A percentile compares a stretch with the other conserved stretches of the same genome.
Conservation (phyloP, 2,797 vertebrate species). For the Darevskia nairensis region DNA sequence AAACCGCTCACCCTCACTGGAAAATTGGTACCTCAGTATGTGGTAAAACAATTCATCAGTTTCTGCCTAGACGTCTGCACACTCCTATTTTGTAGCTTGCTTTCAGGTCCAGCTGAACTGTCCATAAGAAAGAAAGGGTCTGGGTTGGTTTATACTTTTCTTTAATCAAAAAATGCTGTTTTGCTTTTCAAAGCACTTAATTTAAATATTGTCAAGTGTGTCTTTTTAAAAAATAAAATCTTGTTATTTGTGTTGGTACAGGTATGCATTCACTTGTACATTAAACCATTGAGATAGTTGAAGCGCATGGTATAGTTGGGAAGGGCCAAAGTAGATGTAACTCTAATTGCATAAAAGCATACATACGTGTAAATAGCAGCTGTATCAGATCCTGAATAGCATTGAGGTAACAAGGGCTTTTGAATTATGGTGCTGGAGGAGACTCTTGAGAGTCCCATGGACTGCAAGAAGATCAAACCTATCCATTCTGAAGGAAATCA, state of each 20-base stretch:
- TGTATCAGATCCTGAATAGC: neutral
- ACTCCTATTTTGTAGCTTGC: neutral
- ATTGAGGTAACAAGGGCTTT: neutral
- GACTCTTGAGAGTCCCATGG: too few relatives aligned
- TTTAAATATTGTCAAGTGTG: neutral
- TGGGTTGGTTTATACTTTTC: neutral
- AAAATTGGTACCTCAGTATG: neutral
- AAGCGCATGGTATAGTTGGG: neutral
- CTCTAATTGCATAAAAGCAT: neutral
- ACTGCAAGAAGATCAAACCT: too few relatives aligned
- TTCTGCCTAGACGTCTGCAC: neutral
- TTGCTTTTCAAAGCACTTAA: neutral
- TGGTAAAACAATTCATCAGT: neutral
- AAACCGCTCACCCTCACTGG: neutral
- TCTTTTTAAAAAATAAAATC: neutral
- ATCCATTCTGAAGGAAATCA: too few relatives aligned
- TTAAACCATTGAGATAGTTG: constrained; percentile 1
- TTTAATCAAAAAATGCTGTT: neutral
- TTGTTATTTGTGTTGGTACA: neutral
- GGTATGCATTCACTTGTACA: neutral
- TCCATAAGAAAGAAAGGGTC: neutral
- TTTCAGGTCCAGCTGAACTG: neutral
- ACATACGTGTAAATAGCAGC: neutral
- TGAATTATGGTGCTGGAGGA: too few relatives aligned
- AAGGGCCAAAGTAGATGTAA: neutral